Percentiles rank a stretch among this genome's conserved stretches.
Conservation (phyloP, 2,797 vertebrate species). For the Threskiornis aethiopicus region DNA sequence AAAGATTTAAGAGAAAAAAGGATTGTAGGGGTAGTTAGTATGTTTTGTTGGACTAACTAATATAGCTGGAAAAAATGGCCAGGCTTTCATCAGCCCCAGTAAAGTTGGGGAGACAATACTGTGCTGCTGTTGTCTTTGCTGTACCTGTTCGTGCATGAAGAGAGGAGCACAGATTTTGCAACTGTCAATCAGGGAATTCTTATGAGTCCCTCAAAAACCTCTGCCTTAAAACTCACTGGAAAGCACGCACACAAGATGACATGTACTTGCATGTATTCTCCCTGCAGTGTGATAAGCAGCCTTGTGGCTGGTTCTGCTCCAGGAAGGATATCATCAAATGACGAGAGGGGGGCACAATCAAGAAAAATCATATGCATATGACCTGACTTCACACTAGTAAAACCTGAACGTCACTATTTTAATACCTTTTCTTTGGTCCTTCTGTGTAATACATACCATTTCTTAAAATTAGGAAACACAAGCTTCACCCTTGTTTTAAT, state of each 20-base stretch:
- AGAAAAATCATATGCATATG: neutral
- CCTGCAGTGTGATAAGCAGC: neutral
- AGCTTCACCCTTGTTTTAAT: neutral
- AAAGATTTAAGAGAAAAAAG: neutral
- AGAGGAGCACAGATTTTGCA: neutral
- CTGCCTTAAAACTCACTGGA: neutral
- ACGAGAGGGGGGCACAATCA: neutral
- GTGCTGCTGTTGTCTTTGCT: neutral
- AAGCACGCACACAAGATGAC: accelerated
- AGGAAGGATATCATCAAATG: neutral
- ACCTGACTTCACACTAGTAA: neutral
- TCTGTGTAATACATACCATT: neutral
- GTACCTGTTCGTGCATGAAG: neutral
- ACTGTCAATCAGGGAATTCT: neutral
- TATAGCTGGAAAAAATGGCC: neutral
- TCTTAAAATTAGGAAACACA: neutral
- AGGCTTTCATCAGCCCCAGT: neutral
- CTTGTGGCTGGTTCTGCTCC: neutral
- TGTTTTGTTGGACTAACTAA: neutral
- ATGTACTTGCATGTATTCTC: neutral
- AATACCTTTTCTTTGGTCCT: neutral
- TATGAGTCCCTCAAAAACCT: neutral
- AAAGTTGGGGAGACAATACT: accelerated
- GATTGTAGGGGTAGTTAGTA: neutral
- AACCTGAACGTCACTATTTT: neutral